Evolutionary conservation across 1,140 invertebrate genomes (phyloP).

Genomic region (Drosophila pruinosa): DNA sequence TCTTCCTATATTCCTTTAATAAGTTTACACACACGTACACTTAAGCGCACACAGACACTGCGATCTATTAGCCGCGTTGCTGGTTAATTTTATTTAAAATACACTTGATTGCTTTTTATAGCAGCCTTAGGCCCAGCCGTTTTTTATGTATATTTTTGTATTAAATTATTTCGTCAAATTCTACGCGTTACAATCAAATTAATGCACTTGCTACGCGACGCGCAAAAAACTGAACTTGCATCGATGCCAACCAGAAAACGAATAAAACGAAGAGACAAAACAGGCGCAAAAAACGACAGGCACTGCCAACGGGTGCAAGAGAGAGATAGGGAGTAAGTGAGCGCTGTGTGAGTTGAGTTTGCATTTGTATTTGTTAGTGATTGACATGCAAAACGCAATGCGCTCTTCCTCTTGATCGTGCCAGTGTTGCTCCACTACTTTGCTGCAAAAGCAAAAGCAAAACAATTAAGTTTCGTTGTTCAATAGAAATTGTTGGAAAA

Average conservation of each 20-base stretch:
- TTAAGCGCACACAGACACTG: background rate
- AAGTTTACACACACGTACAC: background rate
- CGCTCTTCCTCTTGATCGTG: constrained; percentile 27
- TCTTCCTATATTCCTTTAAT: background rate
- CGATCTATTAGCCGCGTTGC: background rate
- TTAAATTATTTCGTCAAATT: constrained; percentile 18
- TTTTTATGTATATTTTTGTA: background rate
- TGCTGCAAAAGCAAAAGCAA: constrained; percentile 3
- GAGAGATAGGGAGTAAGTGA: constrained; percentile 7
- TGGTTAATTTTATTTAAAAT: background rate
- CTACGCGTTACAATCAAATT: constrained; percentile 14
- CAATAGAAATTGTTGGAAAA: constrained; percentile 8
- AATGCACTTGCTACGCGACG: constrained; percentile 25
- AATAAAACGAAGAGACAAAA: constrained; percentile 32
- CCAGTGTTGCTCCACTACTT: constrained; percentile 17
- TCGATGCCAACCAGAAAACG: constrained; percentile 36
- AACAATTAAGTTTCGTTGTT: constrained; percentile 14
- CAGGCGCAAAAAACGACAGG: constrained; percentile 31
- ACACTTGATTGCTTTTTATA: constrained; percentile 1
- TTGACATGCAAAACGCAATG: constrained; percentile 26
- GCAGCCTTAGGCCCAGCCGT: background rate
- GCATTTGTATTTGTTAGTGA: constrained; percentile 3
- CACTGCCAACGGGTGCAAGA: constrained; percentile 4
- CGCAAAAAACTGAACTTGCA: constrained; percentile 33
- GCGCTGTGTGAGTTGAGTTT: background rate